Evolutionary conservation across 1,140 invertebrate genomes (phyloP).

Genomic region (Heliconius hewitsoni): DNA sequence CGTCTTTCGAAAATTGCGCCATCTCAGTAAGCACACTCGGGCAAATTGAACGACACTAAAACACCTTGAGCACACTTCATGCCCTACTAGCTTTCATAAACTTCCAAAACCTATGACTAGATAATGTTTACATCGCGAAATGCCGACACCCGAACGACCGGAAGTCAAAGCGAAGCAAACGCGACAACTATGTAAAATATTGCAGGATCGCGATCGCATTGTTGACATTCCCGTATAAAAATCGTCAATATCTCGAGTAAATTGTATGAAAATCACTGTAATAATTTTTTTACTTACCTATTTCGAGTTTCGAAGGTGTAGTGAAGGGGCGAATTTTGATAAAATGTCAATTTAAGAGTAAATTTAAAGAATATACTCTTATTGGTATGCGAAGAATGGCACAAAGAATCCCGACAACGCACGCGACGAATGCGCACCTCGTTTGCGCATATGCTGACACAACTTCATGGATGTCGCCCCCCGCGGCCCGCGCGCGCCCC

Average conservation of each 20-base stretch:
- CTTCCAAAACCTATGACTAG: constrained; percentile 74
- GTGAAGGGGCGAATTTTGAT: constrained; percentile 85
- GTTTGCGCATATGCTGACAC: constrained; percentile 89
- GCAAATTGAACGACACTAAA: constrained; percentile 80
- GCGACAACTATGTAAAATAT: constrained; percentile 91
- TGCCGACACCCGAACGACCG: constrained; percentile 81
- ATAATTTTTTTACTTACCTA: constrained; percentile 85
- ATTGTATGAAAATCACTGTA: constrained; percentile 82
- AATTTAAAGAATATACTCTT: constrained; percentile 91
- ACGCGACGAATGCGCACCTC: constrained; percentile 90
- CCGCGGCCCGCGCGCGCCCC: constrained; percentile 76
- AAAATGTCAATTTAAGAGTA: constrained; percentile 81
- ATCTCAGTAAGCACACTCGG: constrained; percentile 79
- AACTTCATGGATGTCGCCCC: constrained; percentile 83
- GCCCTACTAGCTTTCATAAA: constrained; percentile 67
- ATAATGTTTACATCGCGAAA: constrained; percentile 81
- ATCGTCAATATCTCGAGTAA: constrained; percentile 80
- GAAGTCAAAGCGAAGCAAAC: constrained; percentile 84
- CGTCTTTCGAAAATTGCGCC: constrained; percentile 82
- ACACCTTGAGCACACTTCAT: constrained; percentile 79
- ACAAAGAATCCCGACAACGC: constrained; percentile 97
- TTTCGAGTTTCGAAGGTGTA: constrained; percentile 83
- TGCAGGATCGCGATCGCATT: constrained; percentile 88
- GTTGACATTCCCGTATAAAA: constrained; percentile 85
- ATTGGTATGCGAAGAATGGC: constrained; percentile 96